Base-by-base conservation (phyloP, 1,140 invertebrate species). In the Nebria ingens region DNA sequence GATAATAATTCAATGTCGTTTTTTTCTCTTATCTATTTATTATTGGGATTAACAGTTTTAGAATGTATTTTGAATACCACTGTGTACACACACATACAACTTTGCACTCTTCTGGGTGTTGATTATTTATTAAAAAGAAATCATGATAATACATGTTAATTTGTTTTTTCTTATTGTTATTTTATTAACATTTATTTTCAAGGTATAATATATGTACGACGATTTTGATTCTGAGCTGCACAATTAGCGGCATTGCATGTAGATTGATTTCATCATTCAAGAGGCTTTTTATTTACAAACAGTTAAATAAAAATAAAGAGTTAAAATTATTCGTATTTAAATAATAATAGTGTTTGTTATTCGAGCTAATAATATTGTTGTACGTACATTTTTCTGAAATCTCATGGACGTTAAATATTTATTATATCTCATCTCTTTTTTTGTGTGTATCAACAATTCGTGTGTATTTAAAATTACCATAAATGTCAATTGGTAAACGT, bases 201-300 rank as follows among this genome's bases (percentile, higher is more conserved):
- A 62, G 54, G 56, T 45, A 45, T 12, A 17, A 17, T 12, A 57
- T 23, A 59, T 61, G 56, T 56, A 53, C 59, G 59, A 61, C 66
- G 68, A 68, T 70, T 68, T 66, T 70, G 68, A 70, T 62, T 67
- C 68, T 45, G 40, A 45, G 40, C 40, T 45, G 40, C 40, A 45
- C 40, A 12, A 34, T 9, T 45, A 45, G 68, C 67, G 67, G 65
- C 64, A 62, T 63, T 62, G 57, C 61, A 52, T 57, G 66, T 66
- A 62, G 58, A 68, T 70, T 68, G 66, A 70, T 68, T 68, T 68
- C 68, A 68, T 61, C 63, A 68, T 70, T 70, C 65, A 62, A 58
- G 54, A 58, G 61, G 57, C 53, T 61, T 59, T 45, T 51, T 59
- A 21, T 53, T 54, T 12, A n/a, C n/a, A n/a, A n/a, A n/a, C n/a